phyloP scores from a whole-genome alignment of 2,797 vertebrate species.

The Acestrorhynchus altus region DNA sequence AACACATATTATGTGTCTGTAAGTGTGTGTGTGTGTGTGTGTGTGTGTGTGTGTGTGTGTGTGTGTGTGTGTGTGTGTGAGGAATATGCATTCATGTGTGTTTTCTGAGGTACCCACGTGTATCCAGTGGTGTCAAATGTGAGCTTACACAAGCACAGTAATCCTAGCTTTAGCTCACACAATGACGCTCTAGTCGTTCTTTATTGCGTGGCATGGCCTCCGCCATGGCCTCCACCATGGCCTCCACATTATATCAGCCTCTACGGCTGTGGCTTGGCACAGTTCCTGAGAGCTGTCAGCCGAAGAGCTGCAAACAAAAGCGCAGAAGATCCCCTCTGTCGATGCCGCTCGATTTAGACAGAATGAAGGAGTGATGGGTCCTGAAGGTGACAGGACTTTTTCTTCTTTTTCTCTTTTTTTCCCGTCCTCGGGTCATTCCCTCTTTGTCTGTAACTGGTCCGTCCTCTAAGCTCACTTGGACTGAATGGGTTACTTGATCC shows the following conservation, averaged over 20 bases:
- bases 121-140: slow-evolving; percentile 25
- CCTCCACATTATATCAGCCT: slow-evolving; percentile 24
- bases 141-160: slow-evolving; percentile 26
- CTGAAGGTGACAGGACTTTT: slow-evolving; percentile 1
- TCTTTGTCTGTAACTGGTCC: neutral
- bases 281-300: slow-evolving; percentile 18
- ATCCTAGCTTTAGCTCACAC: slow-evolving; percentile 32
- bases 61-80: neutral
- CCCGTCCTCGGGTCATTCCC: slow-evolving; percentile 6
- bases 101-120: slow-evolving; percentile 28
- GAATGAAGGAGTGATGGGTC: neutral
- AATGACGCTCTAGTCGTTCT: slow-evolving; percentile 17
- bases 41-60: no score
- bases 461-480: neutral
- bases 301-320: slow-evolving; percentile 25
- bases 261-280: neutral
- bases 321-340: slow-evolving; percentile 10
- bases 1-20: no score
- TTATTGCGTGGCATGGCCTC: slow-evolving; percentile 32
- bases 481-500: neutral
- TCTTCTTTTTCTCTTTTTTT: neutral
- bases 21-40: no score
- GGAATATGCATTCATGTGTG: slow-evolving; percentile 6
- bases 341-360: slow-evolving; percentile 16
- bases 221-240: neutral